Conservation (phyloP, 2,113 vertebrate species). For the Turnix velox region DNA sequence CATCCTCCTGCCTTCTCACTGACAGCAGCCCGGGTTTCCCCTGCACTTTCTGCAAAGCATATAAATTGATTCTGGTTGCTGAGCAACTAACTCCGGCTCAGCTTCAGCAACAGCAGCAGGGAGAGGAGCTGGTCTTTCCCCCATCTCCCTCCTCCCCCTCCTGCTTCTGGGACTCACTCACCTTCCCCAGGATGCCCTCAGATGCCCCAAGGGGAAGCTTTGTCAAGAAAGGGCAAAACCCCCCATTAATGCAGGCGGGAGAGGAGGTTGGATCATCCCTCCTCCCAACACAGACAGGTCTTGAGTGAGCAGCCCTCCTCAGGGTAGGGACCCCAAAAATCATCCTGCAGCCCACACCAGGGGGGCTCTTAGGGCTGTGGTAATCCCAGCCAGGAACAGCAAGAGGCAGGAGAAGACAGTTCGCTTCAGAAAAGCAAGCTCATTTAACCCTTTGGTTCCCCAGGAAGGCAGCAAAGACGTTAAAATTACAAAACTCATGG, state of each 20-base stretch:
- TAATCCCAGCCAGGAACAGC: background rate
- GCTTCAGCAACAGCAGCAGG: conserved; percentile 30
- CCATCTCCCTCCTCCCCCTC: background rate
- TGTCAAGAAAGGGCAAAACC: background rate
- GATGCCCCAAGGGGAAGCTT: background rate
- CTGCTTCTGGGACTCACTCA: background rate
- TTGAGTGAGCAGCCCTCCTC: background rate
- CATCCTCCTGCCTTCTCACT: conserved; percentile 30
- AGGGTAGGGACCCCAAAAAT: background rate
- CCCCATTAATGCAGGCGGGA: background rate
- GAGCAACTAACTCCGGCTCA: conserved; percentile 78
- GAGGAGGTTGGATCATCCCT: background rate
- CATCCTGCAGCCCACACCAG: background rate
- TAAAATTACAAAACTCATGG: accelerated
- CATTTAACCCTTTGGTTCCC: background rate
- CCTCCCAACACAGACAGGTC: background rate
- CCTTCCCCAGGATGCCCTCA: background rate
- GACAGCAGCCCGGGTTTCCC: conserved; percentile 69
- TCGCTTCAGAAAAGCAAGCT: background rate
- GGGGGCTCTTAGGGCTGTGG: accelerated
- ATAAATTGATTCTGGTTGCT: conserved; percentile 88
- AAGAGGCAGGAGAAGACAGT: background rate
- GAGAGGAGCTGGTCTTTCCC: background rate
- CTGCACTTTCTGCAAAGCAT: conserved; percentile 78
- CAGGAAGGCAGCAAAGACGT: background rate